Conservation (phyloP, 2,888 invertebrate genomes). For the Metallyticus violacea region DNA sequence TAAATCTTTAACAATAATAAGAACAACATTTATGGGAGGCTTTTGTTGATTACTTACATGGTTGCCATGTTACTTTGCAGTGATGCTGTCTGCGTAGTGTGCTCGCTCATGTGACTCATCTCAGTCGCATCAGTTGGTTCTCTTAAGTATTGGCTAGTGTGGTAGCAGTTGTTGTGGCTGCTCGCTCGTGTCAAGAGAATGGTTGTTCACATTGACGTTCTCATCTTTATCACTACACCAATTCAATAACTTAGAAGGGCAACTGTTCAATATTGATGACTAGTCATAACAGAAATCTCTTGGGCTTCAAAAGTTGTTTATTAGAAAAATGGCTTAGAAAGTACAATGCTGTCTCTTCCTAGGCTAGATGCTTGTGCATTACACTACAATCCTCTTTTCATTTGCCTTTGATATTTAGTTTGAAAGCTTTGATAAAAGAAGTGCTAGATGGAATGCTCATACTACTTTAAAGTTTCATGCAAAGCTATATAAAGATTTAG, state of each 20-base stretch:
- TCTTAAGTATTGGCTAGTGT: constrained; percentile 6
- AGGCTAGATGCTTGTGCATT: not conserved
- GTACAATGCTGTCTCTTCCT: not conserved
- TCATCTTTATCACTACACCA: not conserved
- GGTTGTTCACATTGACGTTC: constrained; percentile 18
- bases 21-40: constrained; percentile 6
- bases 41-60: constrained; percentile 4
- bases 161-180: constrained; percentile 8
- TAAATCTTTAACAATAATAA: not conserved
- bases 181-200: constrained; percentile 17
- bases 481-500: not conserved
- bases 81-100: constrained; percentile 27
- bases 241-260: not conserved
- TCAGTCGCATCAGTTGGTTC: not conserved
- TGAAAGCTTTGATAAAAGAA: not conserved
- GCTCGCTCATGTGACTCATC: not conserved
- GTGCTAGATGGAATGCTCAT: not conserved
- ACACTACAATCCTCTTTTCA: not conserved
- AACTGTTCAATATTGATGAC: not conserved
- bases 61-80: constrained; percentile 18
- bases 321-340: not conserved
- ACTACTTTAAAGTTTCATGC: not conserved
- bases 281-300: not conserved
- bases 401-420: not conserved
- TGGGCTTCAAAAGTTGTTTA: not conserved